Base-by-base conservation (phyloP, 2,797 vertebrate genomes). In the Menidia menidia region DNA sequence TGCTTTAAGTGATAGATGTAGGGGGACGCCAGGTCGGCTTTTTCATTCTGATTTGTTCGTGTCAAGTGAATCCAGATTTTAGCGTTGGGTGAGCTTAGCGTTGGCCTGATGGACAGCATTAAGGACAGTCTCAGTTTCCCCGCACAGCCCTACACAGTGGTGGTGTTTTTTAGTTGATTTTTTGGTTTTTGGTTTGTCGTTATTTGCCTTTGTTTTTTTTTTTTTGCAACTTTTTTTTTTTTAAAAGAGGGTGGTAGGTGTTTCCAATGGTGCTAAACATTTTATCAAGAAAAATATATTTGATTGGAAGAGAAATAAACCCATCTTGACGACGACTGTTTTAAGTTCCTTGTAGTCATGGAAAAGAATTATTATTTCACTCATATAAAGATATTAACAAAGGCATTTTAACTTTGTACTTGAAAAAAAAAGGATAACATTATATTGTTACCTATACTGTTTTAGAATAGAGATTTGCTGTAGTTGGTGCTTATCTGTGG, bases 341-440 rank as follows among this genome's bases (percentile, higher is more conserved):
- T 96, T 96, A 94, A 95, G 95, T 96, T 96, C 95, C 96, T 96
- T 93, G 93, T 95, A 94, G 96, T 97, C 95, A 92, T 82, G 87
- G 83, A 91, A 84, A 82, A 96, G 91, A 95, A 95, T 93, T 96
- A 94, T 97, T 97, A 97, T 97, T 96, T 96, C 95, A 95, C 95
- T 96, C 96, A 96, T 95, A 95, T 92, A 92, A 93, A 93, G 94
- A 97, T 97, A 97, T 98, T 96, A 97, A 96, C 94, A 95, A 97
- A 97, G 95, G 95, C 96, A 97, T 98, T 98, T 97, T 97, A 98
- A 97, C 96, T 98, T 98, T 98, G 96, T 99, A 99, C 97, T 98
- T 98, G 97, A 97, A 96, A 94, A 93, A 93, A 88, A 73, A 87
- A 87, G 76, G 82, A 95, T 92, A 94, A 93, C 77, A 89, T 92